Percentiles rank a stretch among this genome's conserved stretches.
phyloP scores from a whole-genome alignment of 2,113 vertebrate genomes.

The Tringa solitaria region DNA sequence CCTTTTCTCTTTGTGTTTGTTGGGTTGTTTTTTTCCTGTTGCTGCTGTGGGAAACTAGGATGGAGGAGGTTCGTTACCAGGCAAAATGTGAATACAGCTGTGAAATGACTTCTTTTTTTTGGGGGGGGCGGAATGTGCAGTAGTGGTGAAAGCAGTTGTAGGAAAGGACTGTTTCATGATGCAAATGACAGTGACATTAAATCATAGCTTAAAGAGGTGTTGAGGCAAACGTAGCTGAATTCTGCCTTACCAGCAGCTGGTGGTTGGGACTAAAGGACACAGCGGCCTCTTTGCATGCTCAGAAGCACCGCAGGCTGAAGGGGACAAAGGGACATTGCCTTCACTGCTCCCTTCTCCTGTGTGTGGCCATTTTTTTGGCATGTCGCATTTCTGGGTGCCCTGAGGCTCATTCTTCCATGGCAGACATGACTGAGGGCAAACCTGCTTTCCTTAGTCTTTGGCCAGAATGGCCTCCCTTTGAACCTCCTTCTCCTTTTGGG shows the following conservation, averaged over 20 bases:
- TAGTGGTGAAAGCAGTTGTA: neutral
- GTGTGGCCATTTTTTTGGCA: neutral
- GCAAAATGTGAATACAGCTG: neutral
- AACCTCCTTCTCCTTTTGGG: neutral
- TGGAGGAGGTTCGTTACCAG: neutral
- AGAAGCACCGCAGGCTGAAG: neutral
- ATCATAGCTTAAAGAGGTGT: neutral
- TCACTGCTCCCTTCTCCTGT: neutral
- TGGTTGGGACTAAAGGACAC: neutral
- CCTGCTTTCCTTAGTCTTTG: neutral
- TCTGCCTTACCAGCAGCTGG: neutral
- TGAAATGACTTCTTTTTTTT: neutral
- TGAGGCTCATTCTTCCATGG: neutral
- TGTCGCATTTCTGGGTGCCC: neutral
- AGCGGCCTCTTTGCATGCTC: neutral
- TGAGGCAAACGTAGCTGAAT: neutral
- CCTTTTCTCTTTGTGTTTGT: neutral
- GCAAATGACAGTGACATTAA: neutral
- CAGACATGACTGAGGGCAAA: neutral
- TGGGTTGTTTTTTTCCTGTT: neutral
- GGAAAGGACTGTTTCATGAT: neutral
- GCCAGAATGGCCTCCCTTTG: neutral
- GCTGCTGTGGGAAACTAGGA: neutral
- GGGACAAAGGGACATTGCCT: neutral
- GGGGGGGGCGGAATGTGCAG: neutral